These are phyloP conservation scores for Umimayanthus chanpuru DNA, from an alignment of 92 coral and sea anemone genomes.

Conservation along the genomic window DNA sequence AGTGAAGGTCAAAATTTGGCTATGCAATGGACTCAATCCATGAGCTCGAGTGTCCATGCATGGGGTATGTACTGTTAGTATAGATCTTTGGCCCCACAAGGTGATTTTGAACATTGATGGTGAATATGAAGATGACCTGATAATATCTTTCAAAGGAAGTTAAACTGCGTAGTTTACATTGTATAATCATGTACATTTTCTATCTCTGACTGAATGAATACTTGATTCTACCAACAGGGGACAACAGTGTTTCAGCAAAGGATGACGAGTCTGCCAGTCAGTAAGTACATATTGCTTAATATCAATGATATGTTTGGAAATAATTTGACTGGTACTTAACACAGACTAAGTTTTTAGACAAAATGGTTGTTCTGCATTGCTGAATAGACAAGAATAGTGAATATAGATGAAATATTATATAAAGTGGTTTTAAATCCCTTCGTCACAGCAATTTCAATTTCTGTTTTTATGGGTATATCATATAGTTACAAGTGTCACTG, in stretches of 20 bases:
- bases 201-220: background rate
- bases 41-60: background rate
- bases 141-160: background rate
- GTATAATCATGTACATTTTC: background rate
- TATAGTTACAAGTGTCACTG: too few species aligned
- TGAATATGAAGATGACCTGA: background rate
- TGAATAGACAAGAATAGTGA: too few species aligned
- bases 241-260: conserved; percentile 72
- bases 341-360: too few species aligned
- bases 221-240: conserved; percentile 47
- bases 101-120: background rate
- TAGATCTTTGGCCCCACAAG: conserved; percentile 1
- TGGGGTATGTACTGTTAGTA: background rate
- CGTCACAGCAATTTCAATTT: too few species aligned
- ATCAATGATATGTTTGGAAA: too few species aligned
- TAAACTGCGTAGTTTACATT: background rate
- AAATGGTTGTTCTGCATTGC: too few species aligned
- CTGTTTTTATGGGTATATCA: too few species aligned
- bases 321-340: too few species aligned
- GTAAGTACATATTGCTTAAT: conserved; percentile 56
- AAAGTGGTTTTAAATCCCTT: too few species aligned
- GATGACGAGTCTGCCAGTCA: conserved; percentile 84
- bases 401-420: too few species aligned
- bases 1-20: background rate
- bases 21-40: background rate